Evolutionary conservation across 2,888 invertebrate genomes (phyloP).

Genomic region (Pachycephus smyrnensis): DNA sequence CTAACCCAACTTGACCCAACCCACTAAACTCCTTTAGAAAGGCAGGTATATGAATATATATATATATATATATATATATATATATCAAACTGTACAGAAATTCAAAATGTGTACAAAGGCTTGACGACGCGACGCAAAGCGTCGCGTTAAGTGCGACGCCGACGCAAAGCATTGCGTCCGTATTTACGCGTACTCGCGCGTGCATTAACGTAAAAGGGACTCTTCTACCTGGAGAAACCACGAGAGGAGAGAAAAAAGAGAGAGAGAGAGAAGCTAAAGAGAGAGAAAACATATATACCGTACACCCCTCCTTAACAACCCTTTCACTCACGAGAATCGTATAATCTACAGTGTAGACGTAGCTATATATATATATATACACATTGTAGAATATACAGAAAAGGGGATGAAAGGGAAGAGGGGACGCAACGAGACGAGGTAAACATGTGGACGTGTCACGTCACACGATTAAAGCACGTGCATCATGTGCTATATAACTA

Average conservation of each 20-base stretch:
- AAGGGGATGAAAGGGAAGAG: slow-evolving; percentile 13
- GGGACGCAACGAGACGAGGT: slow-evolving; percentile 26
- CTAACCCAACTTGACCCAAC: background rate
- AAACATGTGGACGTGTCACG: slow-evolving; percentile 41
- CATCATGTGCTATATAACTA: slow-evolving; percentile 2
- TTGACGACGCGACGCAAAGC: background rate
- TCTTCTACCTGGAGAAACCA: background rate
- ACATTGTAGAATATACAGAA: background rate
- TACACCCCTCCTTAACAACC: background rate
- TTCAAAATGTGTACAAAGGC: background rate
- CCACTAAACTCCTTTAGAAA: background rate
- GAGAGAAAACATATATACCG: background rate
- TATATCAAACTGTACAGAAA: background rate
- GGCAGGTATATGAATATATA: background rate
- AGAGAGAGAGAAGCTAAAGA: too few relatives aligned
- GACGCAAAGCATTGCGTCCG: background rate
- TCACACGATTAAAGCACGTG: slow-evolving; percentile 41
- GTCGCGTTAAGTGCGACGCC: background rate
- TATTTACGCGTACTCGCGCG: background rate
- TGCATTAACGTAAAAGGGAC: background rate
- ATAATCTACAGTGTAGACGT: background rate
- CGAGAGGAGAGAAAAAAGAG: background rate
- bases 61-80: background rate
- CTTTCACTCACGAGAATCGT: background rate
- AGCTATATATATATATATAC: background rate